A percentile compares a stretch with the other conserved stretches of the same genome.
Evolutionary conservation across 2,113 vertebrate species (phyloP).

Genomic region (Catharus minimus): DNA sequence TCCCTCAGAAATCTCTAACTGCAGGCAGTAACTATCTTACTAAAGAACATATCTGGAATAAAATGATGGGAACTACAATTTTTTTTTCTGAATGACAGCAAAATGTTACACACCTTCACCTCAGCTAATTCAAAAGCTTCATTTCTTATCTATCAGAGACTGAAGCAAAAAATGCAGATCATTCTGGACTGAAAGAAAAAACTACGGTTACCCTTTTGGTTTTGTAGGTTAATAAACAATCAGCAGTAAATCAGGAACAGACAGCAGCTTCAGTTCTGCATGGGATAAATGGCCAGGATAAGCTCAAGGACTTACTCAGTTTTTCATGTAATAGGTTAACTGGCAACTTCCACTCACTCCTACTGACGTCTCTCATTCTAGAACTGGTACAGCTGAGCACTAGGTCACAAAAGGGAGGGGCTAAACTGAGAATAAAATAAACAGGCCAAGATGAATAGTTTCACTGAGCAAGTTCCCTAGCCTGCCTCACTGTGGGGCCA

Average conservation of each 20-base stretch:
- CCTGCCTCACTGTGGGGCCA: neutral
- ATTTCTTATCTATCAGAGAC: neutral
- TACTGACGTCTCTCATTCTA: neutral
- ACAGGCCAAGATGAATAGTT: neutral
- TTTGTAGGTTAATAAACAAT: neutral
- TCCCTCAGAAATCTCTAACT: neutral
- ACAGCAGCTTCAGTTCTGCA: neutral
- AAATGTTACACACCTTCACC: neutral
- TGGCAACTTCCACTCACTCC: neutral
- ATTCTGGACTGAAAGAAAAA: neutral
- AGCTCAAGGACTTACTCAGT: constrained; percentile 21
- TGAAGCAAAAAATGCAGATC: neutral
- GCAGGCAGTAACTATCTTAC: neutral
- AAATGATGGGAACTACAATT: neutral
- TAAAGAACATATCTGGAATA: neutral
- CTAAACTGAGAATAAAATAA: neutral
- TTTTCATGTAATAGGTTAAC: neutral
- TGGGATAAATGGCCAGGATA: neutral
- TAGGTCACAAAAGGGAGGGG: neutral
- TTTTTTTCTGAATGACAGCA: neutral
- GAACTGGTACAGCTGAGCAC: neutral
- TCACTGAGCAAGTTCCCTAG: neutral
- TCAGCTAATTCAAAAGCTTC: neutral
- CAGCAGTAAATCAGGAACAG: neutral
- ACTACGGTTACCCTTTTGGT: neutral